Conservation (phyloP, 2,113 vertebrate genomes). For the Synodontis membranacea region DNA sequence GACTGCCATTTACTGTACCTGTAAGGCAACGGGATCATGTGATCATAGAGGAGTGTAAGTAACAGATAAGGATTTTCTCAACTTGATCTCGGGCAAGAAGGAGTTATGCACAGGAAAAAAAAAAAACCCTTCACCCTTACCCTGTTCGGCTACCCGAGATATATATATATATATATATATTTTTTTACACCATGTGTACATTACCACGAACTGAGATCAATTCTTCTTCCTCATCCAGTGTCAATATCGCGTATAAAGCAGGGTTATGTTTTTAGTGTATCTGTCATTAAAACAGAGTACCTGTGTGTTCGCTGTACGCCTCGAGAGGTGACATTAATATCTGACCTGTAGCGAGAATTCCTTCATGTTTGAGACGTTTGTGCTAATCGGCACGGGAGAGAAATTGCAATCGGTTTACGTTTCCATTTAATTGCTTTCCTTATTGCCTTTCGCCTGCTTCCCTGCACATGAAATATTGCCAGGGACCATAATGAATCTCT, state of each 20-base stretch:
- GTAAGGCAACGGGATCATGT: background rate
- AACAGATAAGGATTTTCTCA: background rate
- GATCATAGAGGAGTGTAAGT: background rate
- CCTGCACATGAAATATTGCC: slow-evolving; percentile 72
- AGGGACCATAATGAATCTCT: slow-evolving; percentile 70
- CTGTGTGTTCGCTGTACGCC: background rate
- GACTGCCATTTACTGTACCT: background rate
- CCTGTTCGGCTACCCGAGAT: background rate
- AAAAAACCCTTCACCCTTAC: background rate
- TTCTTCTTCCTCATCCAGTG: background rate
- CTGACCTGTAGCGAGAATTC: slow-evolving; percentile 61
- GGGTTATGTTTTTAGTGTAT: background rate
- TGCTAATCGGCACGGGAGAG: slow-evolving; percentile 66
- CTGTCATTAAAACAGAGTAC: background rate
- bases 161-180: no score
- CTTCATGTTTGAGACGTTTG: slow-evolving; percentile 73
- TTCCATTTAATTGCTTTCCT: slow-evolving; percentile 75
- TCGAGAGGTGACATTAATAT: slow-evolving; percentile 55
- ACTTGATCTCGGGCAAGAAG: background rate
- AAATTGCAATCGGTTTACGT: slow-evolving; percentile 65
- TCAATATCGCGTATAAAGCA: background rate
- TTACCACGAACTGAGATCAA: background rate
- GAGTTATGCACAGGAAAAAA: no score
- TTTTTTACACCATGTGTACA: background rate
- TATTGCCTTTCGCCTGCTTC: slow-evolving; percentile 65